A percentile compares a stretch with the other conserved stretches of the same genome.
phyloP scores from a whole-genome alignment of 2,888 invertebrate genomes.

The Seira ritae region DNA sequence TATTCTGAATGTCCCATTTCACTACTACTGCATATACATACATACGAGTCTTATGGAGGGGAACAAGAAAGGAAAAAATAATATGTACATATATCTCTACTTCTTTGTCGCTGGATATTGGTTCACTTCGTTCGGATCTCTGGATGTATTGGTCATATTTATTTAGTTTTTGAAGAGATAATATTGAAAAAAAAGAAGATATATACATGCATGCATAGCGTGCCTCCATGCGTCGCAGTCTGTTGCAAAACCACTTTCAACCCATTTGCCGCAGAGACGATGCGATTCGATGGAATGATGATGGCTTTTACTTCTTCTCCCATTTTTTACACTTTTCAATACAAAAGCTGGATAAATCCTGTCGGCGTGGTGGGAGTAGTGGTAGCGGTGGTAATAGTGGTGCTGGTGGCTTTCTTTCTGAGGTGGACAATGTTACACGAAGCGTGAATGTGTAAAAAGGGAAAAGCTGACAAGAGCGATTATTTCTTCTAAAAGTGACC shows the following conservation, averaged over 20 bases:
- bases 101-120: no score
- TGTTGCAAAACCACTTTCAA: constrained; percentile 32
- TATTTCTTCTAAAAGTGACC: constrained; percentile 5
- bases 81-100: no score
- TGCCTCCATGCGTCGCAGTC: background rate
- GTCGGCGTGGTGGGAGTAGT: no score
- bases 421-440: background rate
- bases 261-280: constrained; percentile 42
- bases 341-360: no score
- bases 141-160: background rate
- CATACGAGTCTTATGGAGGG: no score
- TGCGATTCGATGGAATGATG: constrained; percentile 4
- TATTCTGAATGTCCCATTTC: no score
- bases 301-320: background rate
- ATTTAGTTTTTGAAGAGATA: background rate
- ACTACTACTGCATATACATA: no score
- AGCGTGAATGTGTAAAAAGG: constrained; percentile 4
- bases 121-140: background rate
- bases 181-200: background rate
- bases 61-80: no score
- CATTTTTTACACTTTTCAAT: background rate
- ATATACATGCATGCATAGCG: background rate
- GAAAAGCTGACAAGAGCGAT: constrained; percentile 24
- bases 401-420: background rate
- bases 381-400: no score